Conservation (phyloP, 2,888 invertebrate species). For the Machimus atricapillus region DNA sequence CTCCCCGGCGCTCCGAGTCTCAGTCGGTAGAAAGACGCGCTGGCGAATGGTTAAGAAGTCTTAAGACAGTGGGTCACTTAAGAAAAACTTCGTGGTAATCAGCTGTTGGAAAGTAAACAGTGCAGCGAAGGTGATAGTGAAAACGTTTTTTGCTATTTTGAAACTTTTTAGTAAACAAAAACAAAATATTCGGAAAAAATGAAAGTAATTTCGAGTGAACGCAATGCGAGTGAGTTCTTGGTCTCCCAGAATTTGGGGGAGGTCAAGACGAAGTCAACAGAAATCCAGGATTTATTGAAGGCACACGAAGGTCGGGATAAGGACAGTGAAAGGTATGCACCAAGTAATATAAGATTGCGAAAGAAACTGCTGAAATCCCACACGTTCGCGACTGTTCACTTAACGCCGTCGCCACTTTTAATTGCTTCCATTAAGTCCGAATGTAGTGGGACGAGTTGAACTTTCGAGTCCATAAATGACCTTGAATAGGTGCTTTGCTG, state of each 20-base stretch:
- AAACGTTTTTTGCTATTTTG: background rate
- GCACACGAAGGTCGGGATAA: conserved; percentile 30
- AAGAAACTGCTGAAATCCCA: background rate
- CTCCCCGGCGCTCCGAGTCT: conserved; percentile 54
- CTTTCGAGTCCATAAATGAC: background rate
- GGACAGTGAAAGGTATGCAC: conserved; percentile 39
- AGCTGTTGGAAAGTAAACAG: conserved; percentile 13
- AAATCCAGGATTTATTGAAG: conserved; percentile 42
- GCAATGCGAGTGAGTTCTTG: conserved; percentile 9
- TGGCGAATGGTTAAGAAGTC: conserved; percentile 63
- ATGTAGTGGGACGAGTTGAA: background rate
- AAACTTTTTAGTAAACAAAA: background rate
- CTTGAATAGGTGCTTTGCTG: background rate
- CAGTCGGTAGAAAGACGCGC: conserved; percentile 78
- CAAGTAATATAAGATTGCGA: background rate
- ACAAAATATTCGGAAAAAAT: conserved; percentile 5
- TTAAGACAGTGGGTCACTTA: conserved; percentile 73
- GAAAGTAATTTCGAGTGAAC: conserved; percentile 38
- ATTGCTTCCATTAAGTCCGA: background rate
- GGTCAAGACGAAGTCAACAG: conserved; percentile 34
- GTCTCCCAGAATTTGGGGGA: background rate
- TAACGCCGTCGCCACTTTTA: background rate
- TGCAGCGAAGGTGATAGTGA: background rate
- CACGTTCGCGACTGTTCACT: background rate
- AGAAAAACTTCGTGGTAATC: conserved; percentile 67